A percentile compares a stretch with the other conserved stretches of the same genome.
These are phyloP conservation scores for Takifugu flavidus DNA, from an alignment of 2,113 vertebrate genomes.

Conservation along the genomic window DNA sequence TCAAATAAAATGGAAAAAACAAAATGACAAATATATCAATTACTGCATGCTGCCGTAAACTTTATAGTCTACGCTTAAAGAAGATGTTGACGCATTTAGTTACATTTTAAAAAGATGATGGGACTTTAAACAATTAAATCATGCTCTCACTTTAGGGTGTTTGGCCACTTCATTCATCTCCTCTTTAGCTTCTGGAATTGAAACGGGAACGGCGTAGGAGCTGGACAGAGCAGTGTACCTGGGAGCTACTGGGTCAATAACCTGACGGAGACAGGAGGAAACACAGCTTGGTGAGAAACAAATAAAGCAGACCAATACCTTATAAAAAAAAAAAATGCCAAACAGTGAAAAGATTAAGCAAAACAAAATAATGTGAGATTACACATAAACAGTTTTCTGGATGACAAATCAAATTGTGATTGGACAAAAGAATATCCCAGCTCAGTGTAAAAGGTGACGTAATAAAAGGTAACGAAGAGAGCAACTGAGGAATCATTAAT, in stretches of 20 bases:
- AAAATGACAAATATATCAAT: no score
- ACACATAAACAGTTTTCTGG: neutral
- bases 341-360: slow-evolving; percentile 21
- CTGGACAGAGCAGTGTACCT: slow-evolving; percentile 86
- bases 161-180: slow-evolving; percentile 91
- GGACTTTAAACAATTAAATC: neutral
- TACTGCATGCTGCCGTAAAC: no score
- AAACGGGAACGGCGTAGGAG: slow-evolving; percentile 83
- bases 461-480: neutral
- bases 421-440: neutral
- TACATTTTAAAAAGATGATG: no score
- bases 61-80: no score
- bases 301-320: neutral
- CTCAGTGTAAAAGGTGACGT: neutral
- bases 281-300: slow-evolving; percentile 7
- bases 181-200: slow-evolving; percentile 82
- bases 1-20: no score
- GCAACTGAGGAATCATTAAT: neutral
- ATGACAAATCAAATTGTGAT: slow-evolving; percentile 4
- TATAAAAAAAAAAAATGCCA: slow-evolving; percentile 20
- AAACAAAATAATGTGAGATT: neutral
- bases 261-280: slow-evolving; percentile 67
- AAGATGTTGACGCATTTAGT: no score
- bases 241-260: slow-evolving; percentile 94
- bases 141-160: slow-evolving; percentile 87